Evolutionary conservation across 2,113 vertebrate species (phyloP), one percentile per base, ranked within the genome.

Genomic region (Grallaria varia): DNA sequence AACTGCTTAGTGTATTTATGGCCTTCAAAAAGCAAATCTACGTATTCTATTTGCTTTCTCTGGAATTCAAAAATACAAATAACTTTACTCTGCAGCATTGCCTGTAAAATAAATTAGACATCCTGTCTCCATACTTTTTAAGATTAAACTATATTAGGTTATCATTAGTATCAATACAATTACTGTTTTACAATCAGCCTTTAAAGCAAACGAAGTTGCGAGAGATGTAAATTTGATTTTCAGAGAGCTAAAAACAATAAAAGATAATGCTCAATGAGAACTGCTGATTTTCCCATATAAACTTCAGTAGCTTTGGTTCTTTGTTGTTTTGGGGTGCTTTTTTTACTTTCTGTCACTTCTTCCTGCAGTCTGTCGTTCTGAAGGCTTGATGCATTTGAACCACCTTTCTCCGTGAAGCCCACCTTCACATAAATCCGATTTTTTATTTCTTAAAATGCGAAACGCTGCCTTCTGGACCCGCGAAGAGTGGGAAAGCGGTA

Each of bases 61-160:
- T 85, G 63, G 59, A 79, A 89, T 53, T 71, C 18, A 73, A 90
- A 88, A 77, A 24, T 8, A 59, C 23, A 86, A 88, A 35, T 18
- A 17, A 15, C 15, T 75, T 71, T 75, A 55, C 8, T 31, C 19
- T 3, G 4, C 20, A 84, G 67, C 30, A 74, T 3, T 44, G 42
- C n/a, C 53, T 79, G 25, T 13, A 60, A 84, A 72, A 55, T 28
- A 81, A 80, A 88, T 3, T 39, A n/a, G 33, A 55, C 5, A 6
- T 40, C 13, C 10, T 25, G 8, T 39, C 50, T 39, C 5, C 11
- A 14, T 8, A 62, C 42, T 84, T 74, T 56, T 53, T 9, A 71
- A 40, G 33, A 71, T 45, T 74, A 64, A 85, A 84, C 40, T 77
- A 8, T 15, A 80, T 24, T 49, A 80, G 9, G 47, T 55, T 67